A percentile compares a stretch with the other conserved stretches of the same genome.
Conservation (phyloP, 2,797 vertebrate genomes). For the Acomys russatus region DNA sequence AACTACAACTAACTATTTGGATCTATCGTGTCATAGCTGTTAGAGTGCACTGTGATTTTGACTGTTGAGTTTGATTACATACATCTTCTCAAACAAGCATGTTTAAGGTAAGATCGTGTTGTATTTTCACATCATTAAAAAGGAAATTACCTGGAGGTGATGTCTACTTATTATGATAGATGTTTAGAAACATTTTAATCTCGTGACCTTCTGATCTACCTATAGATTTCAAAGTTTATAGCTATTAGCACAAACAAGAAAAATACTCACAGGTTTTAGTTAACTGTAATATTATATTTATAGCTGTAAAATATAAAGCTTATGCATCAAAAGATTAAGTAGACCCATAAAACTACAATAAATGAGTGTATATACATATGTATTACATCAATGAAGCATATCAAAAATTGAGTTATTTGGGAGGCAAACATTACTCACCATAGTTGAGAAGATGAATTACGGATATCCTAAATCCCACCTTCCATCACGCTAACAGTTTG, state of each 20-base stretch:
- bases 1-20: neutral
- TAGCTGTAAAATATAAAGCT: neutral
- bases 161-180: neutral
- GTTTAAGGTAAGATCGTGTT: neutral
- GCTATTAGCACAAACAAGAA: neutral
- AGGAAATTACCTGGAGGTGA: neutral
- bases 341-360: slow-evolving; percentile 23
- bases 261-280: neutral
- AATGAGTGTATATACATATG: neutral
- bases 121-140: neutral
- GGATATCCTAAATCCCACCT: neutral
- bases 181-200: slow-evolving; percentile 18
- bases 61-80: neutral
- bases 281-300: neutral
- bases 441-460: neutral
- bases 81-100: neutral
- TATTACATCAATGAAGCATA: no score
- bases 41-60: neutral
- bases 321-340: neutral
- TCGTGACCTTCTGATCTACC: neutral
- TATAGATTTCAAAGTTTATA: slow-evolving; percentile 1
- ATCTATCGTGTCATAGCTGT: neutral
- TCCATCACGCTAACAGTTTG: neutral
- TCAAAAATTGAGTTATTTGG: neutral
- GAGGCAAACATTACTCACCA: neutral